These are phyloP conservation scores for Laspeyria flexula DNA, from an alignment of 2,888 invertebrate species.

Conservation along the genomic window DNA sequence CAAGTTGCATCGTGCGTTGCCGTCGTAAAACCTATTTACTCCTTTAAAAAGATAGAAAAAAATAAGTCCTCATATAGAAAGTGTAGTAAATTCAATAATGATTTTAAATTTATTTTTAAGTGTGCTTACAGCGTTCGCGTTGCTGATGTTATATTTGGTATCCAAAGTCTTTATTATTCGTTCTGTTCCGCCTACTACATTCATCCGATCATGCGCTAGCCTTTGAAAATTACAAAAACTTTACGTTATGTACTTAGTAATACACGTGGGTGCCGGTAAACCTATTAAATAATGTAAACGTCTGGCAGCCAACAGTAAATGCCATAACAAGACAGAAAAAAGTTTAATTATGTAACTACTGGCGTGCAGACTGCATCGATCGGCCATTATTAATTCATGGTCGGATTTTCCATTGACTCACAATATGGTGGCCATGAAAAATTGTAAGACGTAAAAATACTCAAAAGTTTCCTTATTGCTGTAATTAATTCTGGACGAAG, in stretches of 20 bases:
- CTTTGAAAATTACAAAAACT: too few relatives aligned
- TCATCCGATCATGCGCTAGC: too few relatives aligned
- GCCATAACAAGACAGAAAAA: slow-evolving; percentile 19
- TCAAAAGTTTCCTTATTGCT: slow-evolving; percentile 6
- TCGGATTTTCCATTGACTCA: slow-evolving; percentile 55
- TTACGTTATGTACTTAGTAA: background rate
- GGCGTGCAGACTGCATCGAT: slow-evolving; percentile 60
- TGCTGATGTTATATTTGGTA: too few relatives aligned
- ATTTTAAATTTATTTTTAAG: too few relatives aligned
- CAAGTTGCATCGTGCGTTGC: too few relatives aligned
- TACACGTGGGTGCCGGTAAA: background rate
- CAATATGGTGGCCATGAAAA: slow-evolving; percentile 35
- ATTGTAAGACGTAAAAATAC: slow-evolving; percentile 8
- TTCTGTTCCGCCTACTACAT: too few relatives aligned
- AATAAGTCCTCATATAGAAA: too few relatives aligned
- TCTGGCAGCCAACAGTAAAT: slow-evolving; percentile 3
- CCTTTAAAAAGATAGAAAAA: too few relatives aligned
- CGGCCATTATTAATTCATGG: slow-evolving; percentile 52
- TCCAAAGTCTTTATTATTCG: too few relatives aligned
- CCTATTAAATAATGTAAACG: background rate
- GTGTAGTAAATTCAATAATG: too few relatives aligned
- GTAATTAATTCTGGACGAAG: background rate
- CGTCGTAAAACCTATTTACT: too few relatives aligned
- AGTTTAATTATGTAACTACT: slow-evolving; percentile 38
- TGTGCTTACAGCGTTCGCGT: too few relatives aligned